Evolutionary conservation across 1,140 invertebrate species (phyloP), one percentile per base, ranked within the genome.

Genomic region (Drosophila prosaltans): DNA sequence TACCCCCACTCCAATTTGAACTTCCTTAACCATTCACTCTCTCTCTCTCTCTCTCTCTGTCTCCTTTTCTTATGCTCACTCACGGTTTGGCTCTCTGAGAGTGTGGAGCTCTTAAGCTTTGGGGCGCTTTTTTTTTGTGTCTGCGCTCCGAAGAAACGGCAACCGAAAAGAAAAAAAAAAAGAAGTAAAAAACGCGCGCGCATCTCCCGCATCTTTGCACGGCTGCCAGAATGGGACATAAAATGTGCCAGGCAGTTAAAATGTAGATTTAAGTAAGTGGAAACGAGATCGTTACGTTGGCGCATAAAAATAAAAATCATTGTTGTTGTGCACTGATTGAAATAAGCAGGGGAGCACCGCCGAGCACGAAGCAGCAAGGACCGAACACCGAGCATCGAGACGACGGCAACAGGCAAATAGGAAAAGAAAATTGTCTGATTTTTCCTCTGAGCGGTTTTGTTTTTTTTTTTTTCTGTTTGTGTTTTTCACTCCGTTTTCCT

Each of bases 191-290:
- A 75, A 79, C 88, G 83, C 80, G 81, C 69, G 83, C 83, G 83
- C 83, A 88, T 80, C 84, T 72, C 65, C 76, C 58, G 78, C 62
- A 70, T 65, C 65, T 58, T 67, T 40, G 63, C 70, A 69, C 80
- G 80, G 80, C 68, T 85, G 91, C 76, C 63, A 92, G 91, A 92
- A 90, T 89, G 90, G 83, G 91, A 92, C 86, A 91, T 91, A 85
- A 90, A 92, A 91, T 88, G 89, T 84, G 84, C 85, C 85, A 86
- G 81, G 85, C 85, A 90, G 88, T 92, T 90, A 91, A 90, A 92
- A 92, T 83, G 91, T 91, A 91, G 90, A 91, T 92, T 92, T 92
- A 92, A 92, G 91, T 92, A 91, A 92, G 91, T 92, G 91, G 91
- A 92, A 92, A 92, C 91, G 91, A 92, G 91, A 92, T 92, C 91